Evolutionary conservation across 2,888 invertebrate species (phyloP).

Genomic region (Hyposoter dolosus): DNA sequence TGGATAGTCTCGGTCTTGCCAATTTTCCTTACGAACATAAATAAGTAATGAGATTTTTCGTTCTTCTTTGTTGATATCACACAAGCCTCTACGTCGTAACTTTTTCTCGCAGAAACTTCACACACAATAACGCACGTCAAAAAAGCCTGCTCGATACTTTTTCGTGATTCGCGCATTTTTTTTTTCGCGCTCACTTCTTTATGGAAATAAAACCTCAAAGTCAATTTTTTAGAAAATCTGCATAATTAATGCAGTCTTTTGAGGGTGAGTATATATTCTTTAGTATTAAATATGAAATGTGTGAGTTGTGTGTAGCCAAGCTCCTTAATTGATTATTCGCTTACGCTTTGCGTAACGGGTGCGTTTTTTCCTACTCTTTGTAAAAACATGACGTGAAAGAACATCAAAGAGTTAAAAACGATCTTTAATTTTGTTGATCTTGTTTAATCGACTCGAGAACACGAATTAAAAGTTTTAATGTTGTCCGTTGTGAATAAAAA

Average conservation of each 20-base stretch:
- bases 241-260: background rate
- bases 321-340: too few species aligned
- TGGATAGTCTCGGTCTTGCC: constrained; percentile 17
- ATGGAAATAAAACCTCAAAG: background rate
- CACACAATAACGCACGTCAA: background rate
- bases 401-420: too few species aligned
- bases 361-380: too few species aligned
- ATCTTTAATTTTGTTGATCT: too few species aligned
- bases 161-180: background rate
- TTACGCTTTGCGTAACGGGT: too few species aligned
- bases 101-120: background rate
- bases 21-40: constrained; percentile 51
- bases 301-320: too few species aligned
- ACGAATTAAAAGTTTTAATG: background rate
- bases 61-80: background rate
- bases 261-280: too few species aligned
- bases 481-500: background rate
- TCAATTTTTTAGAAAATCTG: background rate
- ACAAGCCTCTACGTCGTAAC: background rate
- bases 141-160: background rate
- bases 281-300: too few species aligned
- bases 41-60: constrained; percentile 41
- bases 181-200: too few species aligned
- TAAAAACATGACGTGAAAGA: too few species aligned
- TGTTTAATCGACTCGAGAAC: too few species aligned